These are phyloP conservation scores for Isichthys henryi DNA, from an alignment of 2,113 vertebrate species.

Conservation along the genomic window DNA sequence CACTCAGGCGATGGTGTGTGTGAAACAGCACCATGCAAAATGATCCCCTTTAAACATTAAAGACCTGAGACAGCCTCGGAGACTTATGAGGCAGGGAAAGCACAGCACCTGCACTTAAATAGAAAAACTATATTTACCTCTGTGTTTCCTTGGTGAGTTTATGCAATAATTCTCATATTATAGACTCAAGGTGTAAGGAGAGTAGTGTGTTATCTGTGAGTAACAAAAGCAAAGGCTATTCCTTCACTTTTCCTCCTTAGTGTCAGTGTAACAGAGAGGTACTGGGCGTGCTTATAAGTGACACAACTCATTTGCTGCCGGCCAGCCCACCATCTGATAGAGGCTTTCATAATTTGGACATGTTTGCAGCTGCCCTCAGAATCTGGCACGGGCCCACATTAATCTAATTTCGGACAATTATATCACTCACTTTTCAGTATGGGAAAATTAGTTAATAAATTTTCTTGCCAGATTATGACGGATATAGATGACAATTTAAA, in stretches of 20 bases:
- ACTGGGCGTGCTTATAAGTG: background rate
- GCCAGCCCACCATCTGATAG: background rate
- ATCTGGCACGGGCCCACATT: slow-evolving; percentile 10
- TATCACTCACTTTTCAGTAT: background rate
- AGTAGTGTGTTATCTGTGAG: background rate
- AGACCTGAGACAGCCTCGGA: background rate
- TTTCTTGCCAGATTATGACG: background rate
- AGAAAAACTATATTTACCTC: background rate
- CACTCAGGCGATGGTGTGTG: background rate
- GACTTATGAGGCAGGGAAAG: background rate
- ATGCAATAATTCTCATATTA: background rate
- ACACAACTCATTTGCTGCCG: background rate
- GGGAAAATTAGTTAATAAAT: background rate
- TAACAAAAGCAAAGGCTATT: background rate
- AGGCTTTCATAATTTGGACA: background rate
- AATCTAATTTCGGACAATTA: background rate
- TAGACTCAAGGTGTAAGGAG: background rate
- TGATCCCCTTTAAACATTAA: background rate
- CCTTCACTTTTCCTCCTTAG: background rate
- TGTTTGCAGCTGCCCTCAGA: background rate
- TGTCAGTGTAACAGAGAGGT: background rate
- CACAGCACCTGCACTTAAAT: background rate
- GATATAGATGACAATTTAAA: background rate
- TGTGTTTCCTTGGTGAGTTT: background rate
- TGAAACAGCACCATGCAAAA: background rate